Evolutionary conservation across 2,888 invertebrate genomes (phyloP), one percentile per base, ranked within the genome.

Genomic region (Torymus tubicola): DNA sequence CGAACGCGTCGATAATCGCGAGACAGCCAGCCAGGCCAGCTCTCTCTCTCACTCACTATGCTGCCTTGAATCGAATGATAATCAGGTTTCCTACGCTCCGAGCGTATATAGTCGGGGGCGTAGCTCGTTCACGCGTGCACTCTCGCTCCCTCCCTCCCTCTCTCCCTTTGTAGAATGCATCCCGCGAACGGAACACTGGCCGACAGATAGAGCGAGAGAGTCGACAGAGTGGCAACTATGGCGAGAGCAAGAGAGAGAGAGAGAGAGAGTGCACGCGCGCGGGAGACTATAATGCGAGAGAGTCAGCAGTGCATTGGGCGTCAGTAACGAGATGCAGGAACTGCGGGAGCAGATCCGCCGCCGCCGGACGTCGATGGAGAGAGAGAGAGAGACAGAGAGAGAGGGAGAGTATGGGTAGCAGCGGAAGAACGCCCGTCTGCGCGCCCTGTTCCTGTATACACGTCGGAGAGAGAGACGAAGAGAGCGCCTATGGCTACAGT

Each of bases 251-350:
- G 83, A 82, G 80, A 65, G 69, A 57, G 69, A 58, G 58, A 70
- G 58, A 58, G 69, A 42, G 42, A 42, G 42, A 42, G 42, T 42
- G 42, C 42, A 42, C 42, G 42, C 42, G 42, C 42, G 42, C 42
- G 42, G 42, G 42, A 42, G 42, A 42, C 42, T 42, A 42, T 42
- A 42, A 42, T 42, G 42, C 42, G 31, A 57, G 65, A 77, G 57
- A 70, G 63, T 21, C 81, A 85, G 85, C 87, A 87, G 86, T 89
- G 88, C 89, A 87, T 86, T 87, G 87, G 86, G 86, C 89, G 87
- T 88, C 88, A 87, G 86, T 89, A 90, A 89, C 88, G 88, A 90
- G 89, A 90, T 88, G 88, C 88, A 89, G 89, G 88, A 89, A 90
- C 89, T 89, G 85, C 88, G 87, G 87, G 86, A 67, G 84, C 78